A percentile compares a stretch with the other conserved stretches of the same genome.
Evolutionary conservation across 2,888 invertebrate genomes (phyloP).

Genomic region (Halictus quadricinctus): DNA sequence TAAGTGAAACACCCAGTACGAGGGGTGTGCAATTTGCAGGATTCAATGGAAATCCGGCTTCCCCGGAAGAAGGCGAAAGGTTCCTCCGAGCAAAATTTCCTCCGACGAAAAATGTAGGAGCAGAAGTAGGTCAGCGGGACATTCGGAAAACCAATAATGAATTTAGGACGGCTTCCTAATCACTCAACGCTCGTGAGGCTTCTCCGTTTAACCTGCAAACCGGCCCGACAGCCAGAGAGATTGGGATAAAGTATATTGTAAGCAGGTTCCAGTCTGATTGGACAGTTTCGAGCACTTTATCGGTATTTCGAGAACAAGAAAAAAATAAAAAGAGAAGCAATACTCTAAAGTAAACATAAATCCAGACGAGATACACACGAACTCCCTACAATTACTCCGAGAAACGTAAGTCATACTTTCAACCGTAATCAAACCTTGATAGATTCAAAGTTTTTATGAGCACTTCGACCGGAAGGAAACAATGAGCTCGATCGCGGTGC

Average conservation of each 20-base stretch:
- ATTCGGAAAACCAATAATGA: slow-evolving; percentile 14
- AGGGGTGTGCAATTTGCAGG: neutral
- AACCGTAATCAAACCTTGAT: neutral
- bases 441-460: neutral
- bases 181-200: neutral
- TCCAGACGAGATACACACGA: neutral
- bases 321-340: neutral
- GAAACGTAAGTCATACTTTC: neutral
- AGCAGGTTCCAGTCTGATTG: slow-evolving; percentile 3
- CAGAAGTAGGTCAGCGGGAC: slow-evolving; percentile 9
- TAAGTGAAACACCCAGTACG: neutral
- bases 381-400: neutral
- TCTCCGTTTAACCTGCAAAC: neutral
- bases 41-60: neutral
- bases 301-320: neutral
- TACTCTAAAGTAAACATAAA: neutral
- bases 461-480: neutral
- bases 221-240: neutral
- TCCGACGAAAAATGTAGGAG: neutral
- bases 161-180: slow-evolving; percentile 9
- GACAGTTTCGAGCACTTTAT: slow-evolving; percentile 6
- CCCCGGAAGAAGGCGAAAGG: neutral
- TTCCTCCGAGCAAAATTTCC: neutral
- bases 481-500: neutral
- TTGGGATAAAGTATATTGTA: slow-evolving; percentile 1